Evolutionary conservation across 2,113 vertebrate species (phyloP).

Genomic region (Elanus axillaris): DNA sequence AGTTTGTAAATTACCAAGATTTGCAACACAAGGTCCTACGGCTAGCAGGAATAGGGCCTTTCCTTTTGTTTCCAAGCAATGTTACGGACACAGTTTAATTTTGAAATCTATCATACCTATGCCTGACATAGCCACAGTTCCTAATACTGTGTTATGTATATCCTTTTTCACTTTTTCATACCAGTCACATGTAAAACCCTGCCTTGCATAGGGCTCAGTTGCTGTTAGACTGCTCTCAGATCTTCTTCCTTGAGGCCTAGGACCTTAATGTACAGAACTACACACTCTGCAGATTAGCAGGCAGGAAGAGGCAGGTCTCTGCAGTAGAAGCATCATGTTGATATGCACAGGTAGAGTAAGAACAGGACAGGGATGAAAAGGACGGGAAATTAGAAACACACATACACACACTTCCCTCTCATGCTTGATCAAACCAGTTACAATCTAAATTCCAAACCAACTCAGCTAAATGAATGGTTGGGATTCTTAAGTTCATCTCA

Average conservation of each 20-base stretch:
- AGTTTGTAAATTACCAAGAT: background rate
- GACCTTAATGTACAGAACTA: conserved; percentile 38
- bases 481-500: conserved; percentile 7
- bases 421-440: conserved; percentile 18
- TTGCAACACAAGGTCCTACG: background rate
- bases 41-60: background rate
- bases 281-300: conserved; percentile 22
- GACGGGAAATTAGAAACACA: conserved; percentile 36
- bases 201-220: conserved; percentile 4
- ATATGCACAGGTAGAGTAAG: conserved; percentile 40
- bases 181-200: background rate
- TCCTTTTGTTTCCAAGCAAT: background rate
- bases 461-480: background rate
- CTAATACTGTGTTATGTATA: background rate
- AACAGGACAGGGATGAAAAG: conserved; percentile 56
- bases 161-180: background rate
- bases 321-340: conserved; percentile 29
- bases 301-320: conserved; percentile 53
- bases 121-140: conserved; percentile 20
- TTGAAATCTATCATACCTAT: background rate
- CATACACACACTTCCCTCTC: conserved; percentile 31
- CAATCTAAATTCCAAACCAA: conserved; percentile 18
- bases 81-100: background rate
- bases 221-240: conserved; percentile 23
- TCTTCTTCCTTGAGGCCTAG: conserved; percentile 31